Percentiles rank a stretch among this genome's conserved stretches.
Conservation (phyloP, 2,113 vertebrate species). For the Tachysurus vachellii region DNA sequence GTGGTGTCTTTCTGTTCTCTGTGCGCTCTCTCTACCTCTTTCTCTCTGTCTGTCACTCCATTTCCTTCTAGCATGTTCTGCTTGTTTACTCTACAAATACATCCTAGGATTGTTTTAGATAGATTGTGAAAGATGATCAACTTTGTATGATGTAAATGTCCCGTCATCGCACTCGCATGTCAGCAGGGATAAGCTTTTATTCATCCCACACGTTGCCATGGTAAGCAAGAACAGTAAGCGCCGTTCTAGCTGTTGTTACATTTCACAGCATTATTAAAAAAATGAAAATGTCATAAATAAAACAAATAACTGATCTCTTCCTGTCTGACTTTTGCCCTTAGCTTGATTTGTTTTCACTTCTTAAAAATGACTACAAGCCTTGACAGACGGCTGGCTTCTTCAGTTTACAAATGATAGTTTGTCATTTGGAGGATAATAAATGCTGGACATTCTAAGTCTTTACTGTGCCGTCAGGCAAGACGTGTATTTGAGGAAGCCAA, state of each 20-base stretch:
- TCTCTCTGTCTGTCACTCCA: conserved; percentile 40
- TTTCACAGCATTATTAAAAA: conserved; percentile 39
- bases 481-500: neutral
- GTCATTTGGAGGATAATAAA: neutral
- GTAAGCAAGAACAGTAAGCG: conserved; percentile 28
- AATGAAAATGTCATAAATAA: conserved; percentile 39
- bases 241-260: conserved; percentile 16
- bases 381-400: conserved; percentile 15
- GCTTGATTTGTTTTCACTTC: conserved; percentile 28
- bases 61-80: neutral
- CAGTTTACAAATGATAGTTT: neutral
- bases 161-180: conserved; percentile 40
- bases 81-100: neutral
- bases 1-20: conserved; percentile 48
- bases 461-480: neutral
- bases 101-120: conserved; percentile 24
- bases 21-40: neutral
- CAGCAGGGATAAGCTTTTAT: conserved; percentile 37
- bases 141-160: conserved; percentile 46
- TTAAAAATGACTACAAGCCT: conserved; percentile 7
- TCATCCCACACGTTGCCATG: conserved; percentile 42
- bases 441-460: neutral
- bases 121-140: conserved; percentile 33
- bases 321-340: neutral
- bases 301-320: conserved; percentile 31